Evolutionary conservation across 1,140 invertebrate genomes (phyloP).

Genomic region (Saxidomus purpurata): DNA sequence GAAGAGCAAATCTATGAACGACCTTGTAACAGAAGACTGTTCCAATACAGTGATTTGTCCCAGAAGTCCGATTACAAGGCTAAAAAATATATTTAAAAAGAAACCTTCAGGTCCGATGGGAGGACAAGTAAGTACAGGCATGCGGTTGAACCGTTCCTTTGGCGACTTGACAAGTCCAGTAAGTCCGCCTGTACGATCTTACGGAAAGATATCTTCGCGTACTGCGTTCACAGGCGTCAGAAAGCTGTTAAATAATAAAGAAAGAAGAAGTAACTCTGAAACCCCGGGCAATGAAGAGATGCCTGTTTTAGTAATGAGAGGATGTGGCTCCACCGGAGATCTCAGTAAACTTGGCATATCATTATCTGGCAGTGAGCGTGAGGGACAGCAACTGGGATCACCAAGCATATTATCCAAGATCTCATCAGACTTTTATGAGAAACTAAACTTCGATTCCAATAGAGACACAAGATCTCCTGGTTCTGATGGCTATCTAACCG

Average conservation of each 20-base stretch:
- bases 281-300: background rate
- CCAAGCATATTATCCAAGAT: background rate
- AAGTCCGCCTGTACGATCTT: background rate
- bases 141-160: background rate
- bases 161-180: background rate
- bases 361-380: background rate
- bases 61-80: background rate
- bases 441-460: background rate
- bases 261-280: too few relatives aligned
- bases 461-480: background rate
- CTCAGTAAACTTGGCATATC: background rate
- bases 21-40: background rate
- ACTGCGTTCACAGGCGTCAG: background rate
- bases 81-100: background rate
- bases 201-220: background rate
- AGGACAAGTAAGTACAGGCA: background rate
- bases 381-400: background rate
- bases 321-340: background rate
- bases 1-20: background rate
- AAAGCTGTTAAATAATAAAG: background rate
- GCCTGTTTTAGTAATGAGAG: slow-evolving; percentile 18
- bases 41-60: background rate
- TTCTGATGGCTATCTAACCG: background rate
- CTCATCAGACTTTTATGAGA: background rate
- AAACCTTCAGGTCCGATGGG: background rate